Conservation (phyloP, 2,113 vertebrate genomes). For the Crotalus horridus region DNA sequence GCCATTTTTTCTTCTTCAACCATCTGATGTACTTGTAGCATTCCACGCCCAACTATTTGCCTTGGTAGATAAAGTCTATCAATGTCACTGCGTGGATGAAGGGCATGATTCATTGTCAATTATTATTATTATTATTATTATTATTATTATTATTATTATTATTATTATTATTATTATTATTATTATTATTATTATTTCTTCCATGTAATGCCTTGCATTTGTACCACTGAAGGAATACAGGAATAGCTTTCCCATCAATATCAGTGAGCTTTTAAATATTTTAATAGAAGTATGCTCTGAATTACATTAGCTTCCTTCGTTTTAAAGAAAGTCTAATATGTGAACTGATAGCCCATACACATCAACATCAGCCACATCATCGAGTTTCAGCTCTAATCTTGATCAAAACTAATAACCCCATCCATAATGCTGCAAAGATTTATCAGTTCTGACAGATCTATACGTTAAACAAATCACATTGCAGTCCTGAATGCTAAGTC, state of each 20-base stretch:
- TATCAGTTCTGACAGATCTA: slow-evolving; percentile 61
- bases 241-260: slow-evolving; percentile 40
- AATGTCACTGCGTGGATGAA: too few species aligned
- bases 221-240: slow-evolving; percentile 2
- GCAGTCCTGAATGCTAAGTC: slow-evolving; percentile 48
- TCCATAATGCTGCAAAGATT: slow-evolving; percentile 64
- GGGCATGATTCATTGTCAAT: too few species aligned
- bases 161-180: too few species aligned
- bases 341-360: slow-evolving; percentile 43
- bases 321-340: slow-evolving; percentile 35
- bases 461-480: slow-evolving; percentile 59
- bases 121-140: too few species aligned
- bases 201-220: slow-evolving; percentile 21
- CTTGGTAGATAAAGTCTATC: too few species aligned
- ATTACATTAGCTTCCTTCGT: slow-evolving; percentile 24
- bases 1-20: too few species aligned
- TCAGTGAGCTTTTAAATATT: slow-evolving; percentile 53
- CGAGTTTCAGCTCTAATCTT: slow-evolving; percentile 54
- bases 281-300: slow-evolving; percentile 55
- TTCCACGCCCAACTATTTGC: too few species aligned
- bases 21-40: too few species aligned
- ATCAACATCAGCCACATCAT: slow-evolving; percentile 41
- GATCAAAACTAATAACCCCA: slow-evolving; percentile 66
- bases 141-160: too few species aligned
- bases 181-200: slow-evolving; percentile 1